These are phyloP conservation scores for Lepidurus arcticus DNA, from an alignment of 1,140 invertebrate species.

Conservation along the genomic window DNA sequence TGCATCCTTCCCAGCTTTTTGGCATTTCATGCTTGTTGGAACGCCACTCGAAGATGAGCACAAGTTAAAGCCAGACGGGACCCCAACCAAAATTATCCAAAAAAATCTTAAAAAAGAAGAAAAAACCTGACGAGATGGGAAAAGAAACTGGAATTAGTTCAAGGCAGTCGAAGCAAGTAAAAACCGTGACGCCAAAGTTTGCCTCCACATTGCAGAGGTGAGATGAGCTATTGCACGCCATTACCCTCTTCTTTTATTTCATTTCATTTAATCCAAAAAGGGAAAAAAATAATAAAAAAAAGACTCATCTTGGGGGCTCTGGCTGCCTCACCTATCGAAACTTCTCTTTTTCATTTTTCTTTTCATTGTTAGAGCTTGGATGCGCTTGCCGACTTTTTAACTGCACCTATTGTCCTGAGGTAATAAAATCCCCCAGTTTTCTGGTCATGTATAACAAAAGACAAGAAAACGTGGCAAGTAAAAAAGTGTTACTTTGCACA, in stretches of 20 bases:
- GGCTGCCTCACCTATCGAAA: not conserved
- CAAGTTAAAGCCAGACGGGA: too few species aligned
- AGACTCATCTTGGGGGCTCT: not conserved
- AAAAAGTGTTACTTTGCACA: not conserved
- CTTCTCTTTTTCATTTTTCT: not conserved
- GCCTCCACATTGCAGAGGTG: not conserved
- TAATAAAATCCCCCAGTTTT: constrained; percentile 1
- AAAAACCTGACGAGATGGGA: not conserved
- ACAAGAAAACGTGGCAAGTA: not conserved
- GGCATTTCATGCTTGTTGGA: not conserved
- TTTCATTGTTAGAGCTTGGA: not conserved
- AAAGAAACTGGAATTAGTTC: constrained; percentile 15
- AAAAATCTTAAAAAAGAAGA: too few species aligned
- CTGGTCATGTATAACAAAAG: not conserved
- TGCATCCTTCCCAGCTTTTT: not conserved
- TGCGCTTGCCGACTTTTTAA: constrained; percentile 14
- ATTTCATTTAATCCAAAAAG: not conserved
- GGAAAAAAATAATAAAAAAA: not conserved
- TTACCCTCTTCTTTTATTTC: constrained; percentile 1
- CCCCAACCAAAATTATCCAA: too few species aligned
- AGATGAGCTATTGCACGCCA: constrained; percentile 3
- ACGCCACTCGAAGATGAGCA: not conserved
- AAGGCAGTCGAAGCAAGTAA: constrained; percentile 13
- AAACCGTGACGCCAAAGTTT: constrained; percentile 4
- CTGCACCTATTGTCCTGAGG: not conserved